Evolutionary conservation across 2,888 invertebrate species (phyloP).

Genomic region (Aelia acuminata): DNA sequence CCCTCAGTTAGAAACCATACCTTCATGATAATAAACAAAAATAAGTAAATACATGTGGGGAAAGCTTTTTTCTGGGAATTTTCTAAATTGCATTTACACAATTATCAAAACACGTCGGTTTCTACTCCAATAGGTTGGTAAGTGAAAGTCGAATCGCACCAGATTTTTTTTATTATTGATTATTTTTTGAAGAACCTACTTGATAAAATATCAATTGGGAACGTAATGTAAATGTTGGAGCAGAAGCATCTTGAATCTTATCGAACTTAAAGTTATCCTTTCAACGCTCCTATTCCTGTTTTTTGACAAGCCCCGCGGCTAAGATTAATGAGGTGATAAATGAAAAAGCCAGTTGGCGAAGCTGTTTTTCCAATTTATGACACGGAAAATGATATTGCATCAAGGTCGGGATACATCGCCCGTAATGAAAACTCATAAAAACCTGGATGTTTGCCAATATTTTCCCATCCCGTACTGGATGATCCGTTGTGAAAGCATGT

Average conservation of each 20-base stretch:
- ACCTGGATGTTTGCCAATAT: constrained; percentile 24
- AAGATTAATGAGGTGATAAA: neutral
- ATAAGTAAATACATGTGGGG: too few relatives aligned
- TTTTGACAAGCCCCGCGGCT: neutral
- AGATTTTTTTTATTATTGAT: too few relatives aligned
- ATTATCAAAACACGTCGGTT: too few relatives aligned
- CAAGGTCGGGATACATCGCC: neutral
- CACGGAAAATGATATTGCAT: neutral
- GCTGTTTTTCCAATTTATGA: neutral
- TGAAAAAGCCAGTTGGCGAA: neutral
- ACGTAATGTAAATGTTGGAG: neutral
- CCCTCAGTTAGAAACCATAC: too few relatives aligned
- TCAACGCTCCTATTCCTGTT: neutral
- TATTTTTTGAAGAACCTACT: too few relatives aligned
- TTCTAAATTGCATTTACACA: too few relatives aligned
- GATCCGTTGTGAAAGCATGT: neutral
- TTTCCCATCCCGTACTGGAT: neutral
- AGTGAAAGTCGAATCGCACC: too few relatives aligned
- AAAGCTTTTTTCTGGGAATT: too few relatives aligned
- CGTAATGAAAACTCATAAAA: constrained; percentile 27
- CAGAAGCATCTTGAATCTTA: neutral
- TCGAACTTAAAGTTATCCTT: neutral
- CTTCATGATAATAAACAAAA: too few relatives aligned
- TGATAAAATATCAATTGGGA: neutral
- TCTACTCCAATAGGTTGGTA: too few relatives aligned